A percentile compares a stretch with the other conserved stretches of the same genome.
phyloP scores from a whole-genome alignment of 2,113 vertebrate genomes.

The Carassius auratus region DNA sequence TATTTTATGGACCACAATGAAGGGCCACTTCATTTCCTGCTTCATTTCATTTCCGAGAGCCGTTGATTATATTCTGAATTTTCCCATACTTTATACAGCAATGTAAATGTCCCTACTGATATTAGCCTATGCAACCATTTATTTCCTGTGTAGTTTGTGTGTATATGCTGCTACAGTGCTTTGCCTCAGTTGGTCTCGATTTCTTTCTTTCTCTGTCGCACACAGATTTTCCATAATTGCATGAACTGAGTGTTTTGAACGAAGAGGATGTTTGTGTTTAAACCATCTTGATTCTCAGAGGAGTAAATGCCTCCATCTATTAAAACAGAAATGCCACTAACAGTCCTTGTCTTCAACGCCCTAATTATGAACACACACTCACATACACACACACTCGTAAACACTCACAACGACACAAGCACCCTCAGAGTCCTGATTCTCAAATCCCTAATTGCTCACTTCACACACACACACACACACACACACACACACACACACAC shows the following conservation, averaged over 20 bases:
- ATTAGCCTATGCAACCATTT: background rate
- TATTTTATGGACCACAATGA: background rate
- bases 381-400: conserved; percentile 29
- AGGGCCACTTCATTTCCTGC: background rate
- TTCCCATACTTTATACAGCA: background rate
- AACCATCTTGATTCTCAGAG: conserved; percentile 42
- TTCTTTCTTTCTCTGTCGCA: conserved; percentile 6
- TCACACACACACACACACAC: conserved; percentile 36
- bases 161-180: background rate
- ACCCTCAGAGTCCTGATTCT: conserved; percentile 15
- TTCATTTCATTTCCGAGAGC: background rate
- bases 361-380: conserved; percentile 37
- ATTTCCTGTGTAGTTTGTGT: background rate
- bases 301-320: conserved; percentile 39
- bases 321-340: conserved; percentile 40
- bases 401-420: conserved; percentile 24
- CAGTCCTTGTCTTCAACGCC: conserved; percentile 21
- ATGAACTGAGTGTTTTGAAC: conserved; percentile 29
- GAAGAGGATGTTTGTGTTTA: conserved; percentile 34
- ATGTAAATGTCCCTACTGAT: background rate
- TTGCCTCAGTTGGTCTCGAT: background rate
- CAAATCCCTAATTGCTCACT: conserved; percentile 13
- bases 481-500: background rate
- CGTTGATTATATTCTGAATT: background rate
- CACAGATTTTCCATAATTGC: conserved; percentile 31